Evolutionary conservation across 2,113 vertebrate species (phyloP), one percentile per base, ranked within the genome.

Genomic region (Cyprinodon brontotheroides): DNA sequence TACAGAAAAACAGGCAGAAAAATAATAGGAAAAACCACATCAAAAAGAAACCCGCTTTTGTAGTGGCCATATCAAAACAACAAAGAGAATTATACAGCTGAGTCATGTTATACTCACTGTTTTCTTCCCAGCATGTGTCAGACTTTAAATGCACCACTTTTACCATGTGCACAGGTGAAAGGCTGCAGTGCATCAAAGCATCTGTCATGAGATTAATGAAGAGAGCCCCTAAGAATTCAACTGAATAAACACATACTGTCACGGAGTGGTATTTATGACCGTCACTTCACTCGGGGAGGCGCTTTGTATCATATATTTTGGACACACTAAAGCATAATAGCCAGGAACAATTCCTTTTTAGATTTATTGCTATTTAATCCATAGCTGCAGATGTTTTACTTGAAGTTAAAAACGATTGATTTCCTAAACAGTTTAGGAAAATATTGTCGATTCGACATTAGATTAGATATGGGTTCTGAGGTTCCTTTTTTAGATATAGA

Each of bases 41-140:
- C 64, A 86, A 78, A 82, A 63, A 53, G 63, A 60, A 45, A 62
- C 60, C 59, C 39, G 14, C 70, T 86, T 89, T 89, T 89, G 84
- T 88, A 87, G 74, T 17, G 6, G 72, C 74, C 36, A 70, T 74
- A 72, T 74, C 17, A 75, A 74, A 71, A 86, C 78, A 53, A 74
- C 72, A 77, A 84, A 79, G 70, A 50, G 77, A 67, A 81, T 77
- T 75, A 77, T 74, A 71, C 65, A 75, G 72, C 70, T 88, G 86
- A 89, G 75, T 89, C 87, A 89, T 81, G 43, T 76, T 61, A 75
- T 57, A 47, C 67, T 81, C 74, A 74, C 73, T 63, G 64, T 17
- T 43, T 72, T 6, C 29, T 68, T 80, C 76, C 60, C 80, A 82
- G 80, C 81, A 72, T 84, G 79, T 65, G 74, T 86, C 82, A 68